phyloP scores from a whole-genome alignment of 2,797 vertebrate genomes.

The Melanotaenia maccullochi region DNA sequence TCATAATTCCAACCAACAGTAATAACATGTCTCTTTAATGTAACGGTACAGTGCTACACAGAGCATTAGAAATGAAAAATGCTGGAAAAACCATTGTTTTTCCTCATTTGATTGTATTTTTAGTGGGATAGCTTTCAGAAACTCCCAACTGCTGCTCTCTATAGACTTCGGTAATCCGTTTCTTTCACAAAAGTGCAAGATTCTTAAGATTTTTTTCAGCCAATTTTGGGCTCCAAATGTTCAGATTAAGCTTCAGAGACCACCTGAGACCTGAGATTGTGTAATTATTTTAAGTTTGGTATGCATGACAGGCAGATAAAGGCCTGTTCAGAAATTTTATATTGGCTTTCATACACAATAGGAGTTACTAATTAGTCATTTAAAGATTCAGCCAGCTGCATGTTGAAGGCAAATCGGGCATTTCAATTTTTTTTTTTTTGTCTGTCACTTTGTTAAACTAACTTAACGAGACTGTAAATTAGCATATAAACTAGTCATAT shows the following conservation, averaged over 20 bases:
- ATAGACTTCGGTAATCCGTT: no score
- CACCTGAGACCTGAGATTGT: slow-evolving; percentile 30
- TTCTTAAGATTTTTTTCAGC: slow-evolving; percentile 2
- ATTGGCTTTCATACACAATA: slow-evolving; percentile 3
- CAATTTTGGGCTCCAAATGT: not conserved
- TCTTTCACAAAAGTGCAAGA: slow-evolving; percentile 2
- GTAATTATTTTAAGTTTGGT: slow-evolving; percentile 54
- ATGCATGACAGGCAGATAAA: slow-evolving; percentile 48
- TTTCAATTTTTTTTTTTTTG: slow-evolving; percentile 13
- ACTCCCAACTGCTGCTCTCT: slow-evolving; percentile 1
- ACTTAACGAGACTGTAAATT: not conserved
- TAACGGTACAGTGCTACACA: not conserved
- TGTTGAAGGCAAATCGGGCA: not conserved
- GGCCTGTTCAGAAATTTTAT: slow-evolving; percentile 26
- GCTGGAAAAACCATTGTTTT: slow-evolving; percentile 10
- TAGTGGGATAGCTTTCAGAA: not conserved
- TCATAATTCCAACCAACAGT: no score
- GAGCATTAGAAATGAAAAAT: not conserved
- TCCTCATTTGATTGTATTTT: slow-evolving; percentile 13
- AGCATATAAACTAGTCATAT: not conserved
- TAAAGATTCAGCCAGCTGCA: slow-evolving; percentile 35
- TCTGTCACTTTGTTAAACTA: not conserved
- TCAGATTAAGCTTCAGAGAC: slow-evolving; percentile 25
- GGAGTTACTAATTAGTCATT: slow-evolving; percentile 36
- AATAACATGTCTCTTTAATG: no score